Evolutionary conservation across 2,888 invertebrate genomes (phyloP).

Genomic region (Idaea aversata): DNA sequence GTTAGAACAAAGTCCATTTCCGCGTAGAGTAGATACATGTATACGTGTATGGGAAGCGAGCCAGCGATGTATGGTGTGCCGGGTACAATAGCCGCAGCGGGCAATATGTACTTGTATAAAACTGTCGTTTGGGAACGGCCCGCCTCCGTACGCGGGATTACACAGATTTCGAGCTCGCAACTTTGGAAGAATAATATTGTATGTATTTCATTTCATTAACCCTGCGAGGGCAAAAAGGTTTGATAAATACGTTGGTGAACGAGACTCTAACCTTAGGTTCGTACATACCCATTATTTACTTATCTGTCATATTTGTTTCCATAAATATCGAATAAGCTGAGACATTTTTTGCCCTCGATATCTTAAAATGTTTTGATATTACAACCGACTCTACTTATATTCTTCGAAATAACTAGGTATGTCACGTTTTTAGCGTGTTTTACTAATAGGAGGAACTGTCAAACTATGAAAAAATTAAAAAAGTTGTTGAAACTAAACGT

Average conservation of each 20-base stretch:
- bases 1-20: conserved; percentile 55
- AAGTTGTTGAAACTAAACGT: too few species aligned
- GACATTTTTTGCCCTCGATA: too few species aligned
- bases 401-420: too few species aligned
- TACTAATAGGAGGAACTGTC: too few species aligned
- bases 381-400: too few species aligned
- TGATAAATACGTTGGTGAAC: neutral
- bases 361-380: too few species aligned
- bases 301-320: neutral
- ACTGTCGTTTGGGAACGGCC: conserved; percentile 27
- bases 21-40: conserved; percentile 42
- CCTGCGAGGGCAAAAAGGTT: neutral
- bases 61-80: conserved; percentile 36
- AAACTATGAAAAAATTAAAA: too few species aligned
- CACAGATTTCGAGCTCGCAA: conserved; percentile 3
- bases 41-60: conserved; percentile 27
- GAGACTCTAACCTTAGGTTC: neutral
- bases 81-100: conserved; percentile 35
- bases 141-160: conserved; percentile 1
- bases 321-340: too few species aligned
- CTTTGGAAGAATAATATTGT: neutral
- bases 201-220: conserved; percentile 1
- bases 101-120: conserved; percentile 26
- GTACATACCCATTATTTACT: neutral
- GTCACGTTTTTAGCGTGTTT: too few species aligned